Conservation (phyloP, 2,113 vertebrate species). For the Ictidomys tridecemlineatus region DNA sequence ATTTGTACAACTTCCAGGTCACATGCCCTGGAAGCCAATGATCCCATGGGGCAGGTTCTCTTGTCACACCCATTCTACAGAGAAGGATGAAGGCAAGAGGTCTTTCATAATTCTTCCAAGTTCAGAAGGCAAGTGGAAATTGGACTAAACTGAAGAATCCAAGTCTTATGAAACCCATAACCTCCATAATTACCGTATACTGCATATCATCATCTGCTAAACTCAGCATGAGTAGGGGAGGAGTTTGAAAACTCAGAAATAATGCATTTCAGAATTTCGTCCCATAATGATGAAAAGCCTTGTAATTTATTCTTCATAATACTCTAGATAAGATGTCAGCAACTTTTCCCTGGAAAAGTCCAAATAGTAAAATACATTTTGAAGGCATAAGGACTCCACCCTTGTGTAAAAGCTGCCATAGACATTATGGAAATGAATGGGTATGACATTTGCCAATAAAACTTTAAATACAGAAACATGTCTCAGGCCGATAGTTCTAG, state of each 20-base stretch:
- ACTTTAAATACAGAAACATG: background rate
- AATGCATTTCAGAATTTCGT: constrained; percentile 36
- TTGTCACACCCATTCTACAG: background rate
- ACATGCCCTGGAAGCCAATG: background rate
- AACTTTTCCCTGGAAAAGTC: background rate
- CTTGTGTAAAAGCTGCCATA: background rate
- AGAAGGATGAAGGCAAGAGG: background rate
- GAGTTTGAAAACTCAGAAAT: background rate
- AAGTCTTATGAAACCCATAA: background rate
- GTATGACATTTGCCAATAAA: background rate
- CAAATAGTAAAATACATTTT: background rate
- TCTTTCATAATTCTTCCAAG: background rate
- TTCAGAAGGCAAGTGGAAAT: background rate
- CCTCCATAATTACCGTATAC: background rate
- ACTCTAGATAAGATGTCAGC: background rate
- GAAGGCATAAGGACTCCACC: background rate
- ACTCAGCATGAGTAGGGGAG: background rate
- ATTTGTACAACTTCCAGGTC: background rate
- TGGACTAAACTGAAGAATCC: background rate
- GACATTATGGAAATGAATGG: background rate
- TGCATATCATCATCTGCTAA: background rate
- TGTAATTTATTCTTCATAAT: background rate
- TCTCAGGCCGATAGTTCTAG: background rate
- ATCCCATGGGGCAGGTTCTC: background rate
- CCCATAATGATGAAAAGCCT: background rate